Evolutionary conservation across 2,797 vertebrate genomes (phyloP).

Genomic region (Takifugu ocellatus): DNA sequence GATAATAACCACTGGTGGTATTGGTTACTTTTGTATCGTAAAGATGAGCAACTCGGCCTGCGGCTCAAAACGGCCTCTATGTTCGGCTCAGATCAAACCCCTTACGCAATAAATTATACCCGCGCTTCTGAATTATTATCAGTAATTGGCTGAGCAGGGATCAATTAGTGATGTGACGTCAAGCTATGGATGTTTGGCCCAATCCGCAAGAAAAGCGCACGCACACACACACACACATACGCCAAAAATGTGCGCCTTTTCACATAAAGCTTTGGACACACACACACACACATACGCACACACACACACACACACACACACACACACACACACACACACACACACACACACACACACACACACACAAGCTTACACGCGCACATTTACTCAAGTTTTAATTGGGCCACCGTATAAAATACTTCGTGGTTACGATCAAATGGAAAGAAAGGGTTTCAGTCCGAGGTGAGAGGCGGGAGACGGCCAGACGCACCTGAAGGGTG

Average conservation of each 20-base stretch:
- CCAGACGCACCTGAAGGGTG: slow-evolving; percentile 22
- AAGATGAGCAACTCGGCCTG: slow-evolving; percentile 28
- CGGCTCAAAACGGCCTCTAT: slow-evolving; percentile 31
- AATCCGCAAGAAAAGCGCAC: slow-evolving; percentile 15
- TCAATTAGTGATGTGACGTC: slow-evolving; percentile 46
- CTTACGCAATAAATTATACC: slow-evolving; percentile 37
- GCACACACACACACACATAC: not conserved
- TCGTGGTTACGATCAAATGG: not conserved
- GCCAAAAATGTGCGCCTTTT: not conserved
- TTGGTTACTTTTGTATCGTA: slow-evolving; percentile 13
- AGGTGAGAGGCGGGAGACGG: not conserved
- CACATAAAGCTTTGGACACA: not conserved
- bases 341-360: not conserved
- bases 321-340: not conserved
- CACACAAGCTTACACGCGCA: not conserved
- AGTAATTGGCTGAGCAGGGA: slow-evolving; percentile 46
- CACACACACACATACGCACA: too few relatives aligned
- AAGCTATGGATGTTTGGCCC: slow-evolving; percentile 22
- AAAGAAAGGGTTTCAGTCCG: not conserved
- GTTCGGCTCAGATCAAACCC: slow-evolving; percentile 30
- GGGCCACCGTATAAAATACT: not conserved
- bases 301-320: not conserved
- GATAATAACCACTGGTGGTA: slow-evolving; percentile 2
- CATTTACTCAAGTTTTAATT: not conserved
- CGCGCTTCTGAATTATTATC: slow-evolving; percentile 36